Evolutionary conservation across 2,888 invertebrate genomes (phyloP).

Genomic region (Philopedon plagiatum): DNA sequence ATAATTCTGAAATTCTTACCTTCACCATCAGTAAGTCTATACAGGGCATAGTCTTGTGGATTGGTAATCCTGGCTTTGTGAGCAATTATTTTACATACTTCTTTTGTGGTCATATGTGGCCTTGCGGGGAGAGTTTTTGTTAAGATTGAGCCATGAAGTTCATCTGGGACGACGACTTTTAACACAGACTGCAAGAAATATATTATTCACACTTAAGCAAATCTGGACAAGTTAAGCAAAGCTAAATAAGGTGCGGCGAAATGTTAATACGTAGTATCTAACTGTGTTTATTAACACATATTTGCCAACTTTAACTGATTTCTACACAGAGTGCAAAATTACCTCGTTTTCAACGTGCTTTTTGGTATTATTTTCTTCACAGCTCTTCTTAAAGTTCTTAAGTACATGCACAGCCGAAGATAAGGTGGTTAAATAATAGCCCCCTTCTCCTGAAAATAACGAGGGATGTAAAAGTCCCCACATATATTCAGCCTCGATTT

Average conservation of each 20-base stretch:
- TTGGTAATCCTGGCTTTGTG: constrained; percentile 96
- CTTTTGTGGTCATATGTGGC: constrained; percentile 93
- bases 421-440: constrained; percentile 94
- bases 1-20: constrained; percentile 78
- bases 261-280: too few species aligned
- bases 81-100: constrained; percentile 94
- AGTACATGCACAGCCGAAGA: constrained; percentile 93
- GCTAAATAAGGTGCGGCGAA: too few species aligned
- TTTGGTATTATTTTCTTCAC: constrained; percentile 63
- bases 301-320: not conserved
- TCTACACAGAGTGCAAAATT: too few species aligned
- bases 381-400: constrained; percentile 74
- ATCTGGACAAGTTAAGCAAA: too few species aligned
- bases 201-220: too few species aligned
- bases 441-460: constrained; percentile 91
- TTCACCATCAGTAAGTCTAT: constrained; percentile 90
- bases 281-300: too few species aligned
- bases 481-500: constrained; percentile 97
- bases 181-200: constrained; percentile 83
- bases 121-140: constrained; percentile 93
- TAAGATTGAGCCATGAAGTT: constrained; percentile 91
- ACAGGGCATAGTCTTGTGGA: constrained; percentile 96
- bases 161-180: constrained; percentile 94
- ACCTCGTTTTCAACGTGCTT: constrained; percentile 67
- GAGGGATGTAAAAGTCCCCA: constrained; percentile 93